A percentile compares a stretch with the other conserved stretches of the same genome.
phyloP scores from a whole-genome alignment of 1,140 invertebrate genomes.

The Listronotus oregonensis region DNA sequence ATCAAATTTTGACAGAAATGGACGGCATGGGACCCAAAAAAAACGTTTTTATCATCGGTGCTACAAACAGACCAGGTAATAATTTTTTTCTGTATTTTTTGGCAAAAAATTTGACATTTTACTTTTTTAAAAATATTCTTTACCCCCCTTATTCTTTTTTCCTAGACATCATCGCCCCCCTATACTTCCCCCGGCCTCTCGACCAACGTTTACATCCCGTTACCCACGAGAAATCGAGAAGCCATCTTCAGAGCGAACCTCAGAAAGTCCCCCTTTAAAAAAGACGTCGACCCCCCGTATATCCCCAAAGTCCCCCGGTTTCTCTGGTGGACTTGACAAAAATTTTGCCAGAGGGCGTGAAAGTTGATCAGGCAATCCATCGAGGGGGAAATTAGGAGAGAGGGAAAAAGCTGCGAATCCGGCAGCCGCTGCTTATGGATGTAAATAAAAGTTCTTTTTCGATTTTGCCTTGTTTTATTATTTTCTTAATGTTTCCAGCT shows the following conservation, averaged over 20 bases:
- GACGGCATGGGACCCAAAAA: conserved; percentile 99
- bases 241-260: conserved; percentile 95
- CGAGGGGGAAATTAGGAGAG: conserved; percentile 93
- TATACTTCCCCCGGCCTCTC: conserved; percentile 92
- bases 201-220: conserved; percentile 99
- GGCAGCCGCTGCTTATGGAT: conserved; percentile 75
- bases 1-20: conserved; percentile 99
- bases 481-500: conserved; percentile 61
- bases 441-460: conserved; percentile 67
- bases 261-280: conserved; percentile 94
- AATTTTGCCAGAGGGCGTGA: conserved; percentile 98
- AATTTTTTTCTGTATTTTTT: no score
- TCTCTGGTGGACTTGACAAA: conserved; percentile 99
- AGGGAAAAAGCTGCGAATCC: conserved; percentile 81
- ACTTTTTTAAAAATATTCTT: no score
- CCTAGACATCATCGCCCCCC: conserved; percentile 96
- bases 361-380: conserved; percentile 98
- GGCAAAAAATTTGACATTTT: no score
- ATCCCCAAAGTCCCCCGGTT: conserved; percentile 97
- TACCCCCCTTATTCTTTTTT: conserved; percentile 11
- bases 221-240: conserved; percentile 97
- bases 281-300: conserved; percentile 93
- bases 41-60: conserved; percentile 99
- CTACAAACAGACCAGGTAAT: conserved; percentile 79
- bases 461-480: no score